Base-by-base conservation (phyloP, 2,888 invertebrate genomes). In the Entomobrya proxima region DNA sequence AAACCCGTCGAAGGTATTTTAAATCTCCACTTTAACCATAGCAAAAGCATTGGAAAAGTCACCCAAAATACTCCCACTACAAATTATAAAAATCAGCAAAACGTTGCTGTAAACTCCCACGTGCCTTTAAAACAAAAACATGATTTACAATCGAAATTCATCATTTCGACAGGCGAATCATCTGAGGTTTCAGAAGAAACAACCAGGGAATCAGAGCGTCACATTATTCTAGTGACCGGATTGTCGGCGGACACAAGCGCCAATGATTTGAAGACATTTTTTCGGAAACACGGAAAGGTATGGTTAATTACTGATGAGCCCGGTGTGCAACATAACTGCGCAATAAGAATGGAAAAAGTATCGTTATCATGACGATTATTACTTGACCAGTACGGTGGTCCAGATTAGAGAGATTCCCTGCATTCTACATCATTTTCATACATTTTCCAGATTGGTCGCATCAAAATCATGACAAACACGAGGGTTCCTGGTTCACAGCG, bases 241-340 rank as follows among this genome's bases (percentile, higher is more conserved):
- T 86, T 88, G 18, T 84, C 87, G 21, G 40, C 87, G 1, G 67
- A 81, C 11, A 88, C 87, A 72, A 85, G 80, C n/a, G 88, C 88
- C 18, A 86, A 78, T 11, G 88, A 88, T 35, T 37, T 88, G 18
- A 87, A 87, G 58, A 58, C 84, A 3, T 61, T 75, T 15, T 88
- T 88, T 58, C 85, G 86, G 78, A 85, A 81, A 67, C 47, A 81
- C 24, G 88, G 88, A 67, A 88, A 88, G 88, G 88, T 86, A 87
- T 64, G 40, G 69, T 76, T 58, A 5, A 32, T 35, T n/a, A 32
- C 58, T 32, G 30, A 61, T 61, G 58, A 32, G 32, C n/a, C n/a
- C 32, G 32, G 3, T 30, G 3, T 5, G 15, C 52, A 3, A 9
- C 21, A 21, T 3, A 47, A n/a, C 52, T 47, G 47, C n/a, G n/a